Evolutionary conservation across 37 sponge, comb jelly and placozoan species (phyloP).

Genomic region (Ephydatia muelleri): DNA sequence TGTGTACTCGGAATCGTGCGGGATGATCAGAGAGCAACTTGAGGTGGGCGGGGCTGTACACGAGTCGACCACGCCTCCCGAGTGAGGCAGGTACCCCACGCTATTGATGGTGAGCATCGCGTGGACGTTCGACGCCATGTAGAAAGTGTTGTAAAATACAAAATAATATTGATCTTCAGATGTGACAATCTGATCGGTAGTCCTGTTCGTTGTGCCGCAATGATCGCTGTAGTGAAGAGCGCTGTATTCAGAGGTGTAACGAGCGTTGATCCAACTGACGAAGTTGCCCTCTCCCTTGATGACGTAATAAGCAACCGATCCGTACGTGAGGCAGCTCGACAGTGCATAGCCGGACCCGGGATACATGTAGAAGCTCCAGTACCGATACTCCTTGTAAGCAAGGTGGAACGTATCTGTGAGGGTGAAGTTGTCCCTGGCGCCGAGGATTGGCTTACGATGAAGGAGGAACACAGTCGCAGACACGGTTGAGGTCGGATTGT

Average conservation of each 20-base stretch:
- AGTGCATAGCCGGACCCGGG: slow-evolving; percentile 15
- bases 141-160: neutral
- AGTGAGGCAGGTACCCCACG: neutral
- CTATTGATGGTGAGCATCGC: slow-evolving; percentile 4
- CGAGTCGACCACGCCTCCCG: neutral
- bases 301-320: neutral
- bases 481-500: neutral
- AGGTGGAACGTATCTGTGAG: neutral
- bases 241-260: neutral
- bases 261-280: slow-evolving; percentile 22
- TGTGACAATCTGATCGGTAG: neutral
- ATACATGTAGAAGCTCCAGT: slow-evolving; percentile 16
- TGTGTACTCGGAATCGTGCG: neutral
- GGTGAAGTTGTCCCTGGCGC: neutral
- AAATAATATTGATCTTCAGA: slow-evolving; percentile 27
- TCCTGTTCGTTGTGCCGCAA: neutral
- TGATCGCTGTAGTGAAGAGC: neutral
- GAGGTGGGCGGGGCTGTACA: neutral
- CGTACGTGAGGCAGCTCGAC: neutral
- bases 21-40: neutral
- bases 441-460: slow-evolving; percentile 8
- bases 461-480: slow-evolving; percentile 20
- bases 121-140: neutral
- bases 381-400: too few relatives aligned
- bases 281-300: slow-evolving; percentile 37